phyloP scores from a whole-genome alignment of 1,140 invertebrate species.

The Batillaria attramentaria region DNA sequence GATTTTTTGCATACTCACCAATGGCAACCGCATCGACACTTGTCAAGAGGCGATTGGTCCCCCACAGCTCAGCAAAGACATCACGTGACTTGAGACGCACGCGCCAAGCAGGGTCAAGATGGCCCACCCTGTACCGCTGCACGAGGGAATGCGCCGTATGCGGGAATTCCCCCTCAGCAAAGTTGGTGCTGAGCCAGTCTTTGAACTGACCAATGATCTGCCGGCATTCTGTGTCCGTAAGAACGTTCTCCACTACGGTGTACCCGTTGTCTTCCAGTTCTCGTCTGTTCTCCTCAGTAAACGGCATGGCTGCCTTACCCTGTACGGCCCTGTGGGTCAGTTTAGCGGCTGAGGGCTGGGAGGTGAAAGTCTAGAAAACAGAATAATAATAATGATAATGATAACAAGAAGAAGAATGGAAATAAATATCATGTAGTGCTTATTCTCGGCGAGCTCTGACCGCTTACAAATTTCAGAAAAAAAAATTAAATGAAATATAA shows the following conservation, averaged over 20 bases:
- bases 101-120: conserved; percentile 57
- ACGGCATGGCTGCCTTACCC: conserved; percentile 16
- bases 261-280: conserved; percentile 53
- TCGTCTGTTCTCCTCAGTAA: conserved; percentile 42
- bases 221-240: conserved; percentile 47
- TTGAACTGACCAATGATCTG: conserved; percentile 40
- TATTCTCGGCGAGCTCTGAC: neutral
- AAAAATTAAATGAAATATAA: neutral
- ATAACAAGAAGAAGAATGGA: neutral
- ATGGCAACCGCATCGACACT: conserved; percentile 60
- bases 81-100: conserved; percentile 49
- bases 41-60: conserved; percentile 53
- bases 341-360: too few relatives aligned
- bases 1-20: too few relatives aligned
- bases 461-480: neutral
- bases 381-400: neutral
- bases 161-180: conserved; percentile 43
- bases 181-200: conserved; percentile 42
- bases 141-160: conserved; percentile 44
- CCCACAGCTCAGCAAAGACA: conserved; percentile 58
- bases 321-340: neutral
- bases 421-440: neutral
- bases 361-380: neutral
- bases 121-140: conserved; percentile 48
- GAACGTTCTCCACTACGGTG: conserved; percentile 49